Base-by-base conservation (phyloP, 2,888 invertebrate species). In the Hyposoter didymator region DNA sequence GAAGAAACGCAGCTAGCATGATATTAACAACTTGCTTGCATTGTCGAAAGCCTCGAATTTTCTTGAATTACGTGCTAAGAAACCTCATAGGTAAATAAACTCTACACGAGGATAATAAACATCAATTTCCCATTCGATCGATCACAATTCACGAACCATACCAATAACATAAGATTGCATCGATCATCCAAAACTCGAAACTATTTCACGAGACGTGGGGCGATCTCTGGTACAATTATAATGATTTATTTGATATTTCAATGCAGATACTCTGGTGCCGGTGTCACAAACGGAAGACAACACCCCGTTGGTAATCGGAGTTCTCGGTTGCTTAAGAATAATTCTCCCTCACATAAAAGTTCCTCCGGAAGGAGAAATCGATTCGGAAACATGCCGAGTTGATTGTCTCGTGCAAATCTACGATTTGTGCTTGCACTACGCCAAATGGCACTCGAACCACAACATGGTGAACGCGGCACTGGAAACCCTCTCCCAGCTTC, bases 401-500 rank as follows among this genome's bases (percentile, higher is more conserved):
- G 91, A 93, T 62, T 91, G 89, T 73, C 89, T 92, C 19, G 83
- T 95, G 87, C 95, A 97, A 96, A 95, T 97, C 47, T 98, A 97
- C 93, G 96, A 97, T 93, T 95, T 97, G 82, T 97, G 97, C 93
- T 94, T 98, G 75, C 95, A 96, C 91, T 97, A 96, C 94, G 95
- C 96, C 0, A 93, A 93, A 81, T 94, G 95, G 39, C 96, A 96
- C 89, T 94, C 94, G 8, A 97, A 98, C 94, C 98, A 99, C 94
- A 98, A 98, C 93, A 96, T 98, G 82, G 96, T 98, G 89, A 98
- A 98, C 91, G 96, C 98, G 0, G 96, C 98, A 22, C 95, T 99
- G 92, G 99, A 99, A 94, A 91, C 94, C 90, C 92, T 96, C 35
- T 94, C 94, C 64, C 95, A 95, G 88, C 90, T 96, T 8, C 90